Conservation (phyloP, 2,888 invertebrate genomes). For the Drosophila anceps region DNA sequence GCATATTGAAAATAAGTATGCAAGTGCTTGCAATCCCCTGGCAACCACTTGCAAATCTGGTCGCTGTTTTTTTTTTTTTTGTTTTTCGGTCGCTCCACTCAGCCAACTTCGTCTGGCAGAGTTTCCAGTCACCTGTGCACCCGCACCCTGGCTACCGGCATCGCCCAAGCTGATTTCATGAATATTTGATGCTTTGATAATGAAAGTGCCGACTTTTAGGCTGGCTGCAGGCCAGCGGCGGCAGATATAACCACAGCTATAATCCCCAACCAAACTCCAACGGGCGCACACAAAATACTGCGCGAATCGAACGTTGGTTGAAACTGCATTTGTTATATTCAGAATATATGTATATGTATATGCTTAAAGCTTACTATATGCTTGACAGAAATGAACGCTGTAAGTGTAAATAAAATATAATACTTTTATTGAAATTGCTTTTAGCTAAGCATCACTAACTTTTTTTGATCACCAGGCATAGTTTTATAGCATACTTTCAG, state of each 20-base stretch:
- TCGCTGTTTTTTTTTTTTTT: background rate
- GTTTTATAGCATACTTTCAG: constrained; percentile 34
- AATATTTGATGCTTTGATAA: constrained; percentile 57
- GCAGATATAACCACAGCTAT: constrained; percentile 13
- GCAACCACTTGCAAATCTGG: constrained; percentile 33
- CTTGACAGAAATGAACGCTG: background rate
- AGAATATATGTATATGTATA: background rate
- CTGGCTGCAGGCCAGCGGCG: background rate
- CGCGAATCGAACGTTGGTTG: background rate
- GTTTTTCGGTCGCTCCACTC: background rate
- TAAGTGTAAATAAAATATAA: background rate
- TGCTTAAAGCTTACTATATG: background rate
- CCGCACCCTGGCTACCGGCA: background rate
- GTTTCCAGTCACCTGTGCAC: constrained; percentile 17
- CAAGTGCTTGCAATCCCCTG: constrained; percentile 26
- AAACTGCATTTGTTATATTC: background rate
- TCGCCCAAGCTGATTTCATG: constrained; percentile 34
- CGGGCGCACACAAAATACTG: background rate
- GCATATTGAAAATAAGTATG: constrained; percentile 56
- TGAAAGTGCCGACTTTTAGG: constrained; percentile 35
- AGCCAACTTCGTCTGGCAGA: background rate
- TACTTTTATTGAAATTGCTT: background rate
- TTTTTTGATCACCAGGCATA: no score
- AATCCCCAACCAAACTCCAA: constrained; percentile 8
- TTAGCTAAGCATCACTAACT: background rate